A percentile compares a stretch with the other conserved stretches of the same genome.
phyloP scores from a whole-genome alignment of 2,797 vertebrate species.

The Balearica regulorum region DNA sequence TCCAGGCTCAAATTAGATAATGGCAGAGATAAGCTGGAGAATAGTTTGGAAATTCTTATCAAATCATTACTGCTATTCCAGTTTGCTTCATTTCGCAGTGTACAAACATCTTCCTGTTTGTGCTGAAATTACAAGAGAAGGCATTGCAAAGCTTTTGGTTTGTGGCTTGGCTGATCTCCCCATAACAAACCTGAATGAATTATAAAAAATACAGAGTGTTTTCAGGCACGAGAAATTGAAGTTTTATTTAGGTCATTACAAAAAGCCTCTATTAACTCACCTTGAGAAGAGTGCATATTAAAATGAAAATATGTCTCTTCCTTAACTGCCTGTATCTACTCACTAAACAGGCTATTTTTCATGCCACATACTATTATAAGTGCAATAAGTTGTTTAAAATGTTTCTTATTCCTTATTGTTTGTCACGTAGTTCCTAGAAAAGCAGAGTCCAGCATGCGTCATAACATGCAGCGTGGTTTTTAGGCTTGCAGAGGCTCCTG shows the following conservation, averaged over 20 bases:
- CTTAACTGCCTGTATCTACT: not conserved
- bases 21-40: not conserved
- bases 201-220: not conserved
- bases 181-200: not conserved
- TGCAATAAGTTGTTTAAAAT: not conserved
- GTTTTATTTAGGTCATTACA: constrained; percentile 5
- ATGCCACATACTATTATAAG: accelerated
- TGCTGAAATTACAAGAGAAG: not conserved
- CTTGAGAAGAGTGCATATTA: not conserved
- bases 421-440: not conserved
- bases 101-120: not conserved
- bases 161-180: not conserved
- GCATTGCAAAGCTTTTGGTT: not conserved
- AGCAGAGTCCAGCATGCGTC: not conserved
- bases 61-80: not conserved
- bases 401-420: not conserved
- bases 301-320: not conserved
- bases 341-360: not conserved
- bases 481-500: not conserved
- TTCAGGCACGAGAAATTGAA: not conserved
- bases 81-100: not conserved
- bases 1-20: not conserved
- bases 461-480: accelerated
- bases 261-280: constrained; percentile 12
- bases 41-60: not conserved